Evolutionary conservation across 92 coral and sea anemone genomes (phyloP).

Genomic region (Porites divaricata): DNA sequence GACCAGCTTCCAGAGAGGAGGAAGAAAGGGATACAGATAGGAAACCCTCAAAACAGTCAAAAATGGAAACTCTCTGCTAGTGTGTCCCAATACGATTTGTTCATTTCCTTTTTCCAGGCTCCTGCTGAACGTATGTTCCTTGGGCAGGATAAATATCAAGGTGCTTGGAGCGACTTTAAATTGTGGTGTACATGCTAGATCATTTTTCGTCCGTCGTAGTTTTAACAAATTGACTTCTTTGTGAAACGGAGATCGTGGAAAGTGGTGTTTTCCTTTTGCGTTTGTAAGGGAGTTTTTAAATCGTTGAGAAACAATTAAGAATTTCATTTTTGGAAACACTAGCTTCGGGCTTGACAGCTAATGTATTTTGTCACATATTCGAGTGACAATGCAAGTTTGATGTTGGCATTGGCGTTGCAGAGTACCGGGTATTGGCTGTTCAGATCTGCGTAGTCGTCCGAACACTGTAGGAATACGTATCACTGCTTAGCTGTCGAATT

Average conservation of each 20-base stretch:
- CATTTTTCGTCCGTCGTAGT: no score
- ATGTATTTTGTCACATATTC: no score
- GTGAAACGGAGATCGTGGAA: background rate
- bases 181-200: no score
- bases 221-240: background rate
- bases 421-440: background rate
- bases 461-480: background rate
- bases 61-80: background rate
- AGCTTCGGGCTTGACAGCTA: background rate
- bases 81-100: background rate
- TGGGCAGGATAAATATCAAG: background rate
- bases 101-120: background rate
- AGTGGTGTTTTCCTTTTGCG: background rate
- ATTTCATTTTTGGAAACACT: background rate
- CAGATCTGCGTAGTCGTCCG: no score
- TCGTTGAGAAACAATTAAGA: background rate
- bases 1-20: constrained; percentile 62
- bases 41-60: background rate
- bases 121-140: background rate
- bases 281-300: background rate
- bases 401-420: background rate
- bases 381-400: background rate
- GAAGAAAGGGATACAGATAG: constrained; percentile 37
- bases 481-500: background rate
- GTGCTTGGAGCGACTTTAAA: background rate